A percentile compares a stretch with the other conserved stretches of the same genome.
phyloP scores from a whole-genome alignment of 1,140 invertebrate genomes.

The Proales similis region DNA sequence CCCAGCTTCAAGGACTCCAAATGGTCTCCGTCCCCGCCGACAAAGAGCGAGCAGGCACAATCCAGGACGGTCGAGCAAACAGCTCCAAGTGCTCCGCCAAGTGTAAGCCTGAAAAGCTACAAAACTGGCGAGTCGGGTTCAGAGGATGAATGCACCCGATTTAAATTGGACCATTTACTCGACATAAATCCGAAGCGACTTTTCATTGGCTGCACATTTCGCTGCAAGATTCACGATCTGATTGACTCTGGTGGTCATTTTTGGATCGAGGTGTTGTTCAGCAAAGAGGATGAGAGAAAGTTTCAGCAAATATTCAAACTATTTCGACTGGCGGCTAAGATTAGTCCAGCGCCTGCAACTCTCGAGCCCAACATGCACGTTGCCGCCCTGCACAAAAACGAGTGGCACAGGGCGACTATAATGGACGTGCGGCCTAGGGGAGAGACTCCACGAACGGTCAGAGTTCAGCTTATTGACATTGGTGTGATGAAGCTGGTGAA shows the following conservation, averaged over 20 bases:
- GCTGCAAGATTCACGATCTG: slow-evolving; percentile 21
- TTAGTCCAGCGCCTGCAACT: not conserved
- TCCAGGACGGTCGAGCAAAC: not conserved
- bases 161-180: slow-evolving; percentile 24
- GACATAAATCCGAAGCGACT: slow-evolving; percentile 36
- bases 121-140: slow-evolving; percentile 12
- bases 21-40: no score
- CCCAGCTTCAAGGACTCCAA: no score
- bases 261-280: slow-evolving; percentile 26
- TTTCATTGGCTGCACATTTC: slow-evolving; percentile 27
- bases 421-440: not conserved
- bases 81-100: not conserved
- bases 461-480: slow-evolving; percentile 23
- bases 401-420: slow-evolving; percentile 8
- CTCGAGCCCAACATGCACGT: not conserved
- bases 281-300: slow-evolving; percentile 33
- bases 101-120: not conserved
- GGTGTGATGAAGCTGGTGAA: slow-evolving; percentile 14
- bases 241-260: not conserved
- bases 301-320: slow-evolving; percentile 33
- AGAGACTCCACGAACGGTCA: not conserved
- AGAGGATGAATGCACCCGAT: slow-evolving; percentile 25
- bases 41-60: no score
- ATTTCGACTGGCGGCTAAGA: not conserved
- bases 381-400: slow-evolving; percentile 9